phyloP scores from a whole-genome alignment of 2,113 vertebrate genomes.

The Lepisosteus osseus region DNA sequence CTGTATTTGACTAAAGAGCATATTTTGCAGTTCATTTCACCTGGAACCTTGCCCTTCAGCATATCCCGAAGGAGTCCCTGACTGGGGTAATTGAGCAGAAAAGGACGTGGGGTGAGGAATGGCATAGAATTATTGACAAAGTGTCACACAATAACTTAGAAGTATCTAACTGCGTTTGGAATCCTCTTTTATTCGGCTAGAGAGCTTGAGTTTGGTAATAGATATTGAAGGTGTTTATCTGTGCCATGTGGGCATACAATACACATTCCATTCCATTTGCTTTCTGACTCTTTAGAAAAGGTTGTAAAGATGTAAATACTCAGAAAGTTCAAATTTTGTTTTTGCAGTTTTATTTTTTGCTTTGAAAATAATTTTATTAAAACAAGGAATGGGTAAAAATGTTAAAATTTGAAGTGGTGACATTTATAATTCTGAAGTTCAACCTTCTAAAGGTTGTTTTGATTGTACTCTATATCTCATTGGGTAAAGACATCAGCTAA shows the following conservation, averaged over 20 bases:
- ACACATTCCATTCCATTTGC: neutral
- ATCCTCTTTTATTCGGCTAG: conserved; percentile 27
- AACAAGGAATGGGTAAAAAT: no score
- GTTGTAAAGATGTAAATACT: no score
- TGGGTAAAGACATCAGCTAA: no score
- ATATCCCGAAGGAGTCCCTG: conserved; percentile 13
- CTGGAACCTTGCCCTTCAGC: conserved; percentile 40
- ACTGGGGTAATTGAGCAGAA: conserved; percentile 42
- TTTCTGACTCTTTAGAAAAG: no score
- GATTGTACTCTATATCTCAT: no score
- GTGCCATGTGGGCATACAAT: neutral
- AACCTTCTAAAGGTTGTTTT: no score
- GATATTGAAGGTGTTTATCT: conserved; percentile 6
- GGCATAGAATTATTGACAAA: conserved; percentile 52
- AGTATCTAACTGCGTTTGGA: conserved; percentile 25
- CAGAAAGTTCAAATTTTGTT: no score
- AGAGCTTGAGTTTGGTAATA: conserved; percentile 23
- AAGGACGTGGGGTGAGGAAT: conserved; percentile 37
- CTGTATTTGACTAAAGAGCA: conserved; percentile 4
- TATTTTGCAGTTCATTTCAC: conserved; percentile 16
- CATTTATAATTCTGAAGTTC: no score
- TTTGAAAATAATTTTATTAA: no score
- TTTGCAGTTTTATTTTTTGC: no score
- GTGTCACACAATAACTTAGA: conserved; percentile 57
- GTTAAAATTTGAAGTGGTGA: no score